Evolutionary conservation across 2,888 invertebrate species (phyloP).

Genomic region (Drosophila maculinotata): DNA sequence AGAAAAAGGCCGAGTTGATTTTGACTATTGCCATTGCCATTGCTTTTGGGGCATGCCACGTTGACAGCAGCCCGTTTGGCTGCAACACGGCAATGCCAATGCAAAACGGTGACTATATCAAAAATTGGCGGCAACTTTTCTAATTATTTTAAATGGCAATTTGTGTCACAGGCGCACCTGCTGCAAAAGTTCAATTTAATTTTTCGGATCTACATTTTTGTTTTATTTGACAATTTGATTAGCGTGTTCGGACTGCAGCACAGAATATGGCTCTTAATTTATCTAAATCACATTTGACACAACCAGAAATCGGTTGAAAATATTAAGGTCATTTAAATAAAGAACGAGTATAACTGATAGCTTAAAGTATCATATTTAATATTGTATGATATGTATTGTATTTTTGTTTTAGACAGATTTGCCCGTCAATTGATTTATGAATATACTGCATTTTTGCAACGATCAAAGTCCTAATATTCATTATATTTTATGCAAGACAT

Average conservation of each 20-base stretch:
- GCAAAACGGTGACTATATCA: conserved; percentile 48
- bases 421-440: neutral
- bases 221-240: conserved; percentile 48
- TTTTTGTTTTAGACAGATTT: too few species aligned
- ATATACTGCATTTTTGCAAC: neutral
- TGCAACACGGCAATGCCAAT: conserved; percentile 13
- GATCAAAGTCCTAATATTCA: neutral
- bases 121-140: conserved; percentile 69
- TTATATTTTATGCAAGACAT: conserved; percentile 8
- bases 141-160: conserved; percentile 78
- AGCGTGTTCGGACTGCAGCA: conserved; percentile 36
- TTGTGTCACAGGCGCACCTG: conserved; percentile 64
- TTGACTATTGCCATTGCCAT: conserved; percentile 17
- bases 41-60: conserved; percentile 39
- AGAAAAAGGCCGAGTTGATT: too few species aligned
- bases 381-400: too few species aligned
- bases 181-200: conserved; percentile 40
- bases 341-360: too few species aligned
- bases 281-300: conserved; percentile 36
- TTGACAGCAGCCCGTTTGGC: conserved; percentile 39
- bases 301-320: conserved; percentile 23
- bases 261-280: conserved; percentile 26
- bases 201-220: conserved; percentile 5
- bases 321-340: conserved; percentile 29
- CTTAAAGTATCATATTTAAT: too few species aligned